These are phyloP conservation scores for Mactra quadrangularis DNA, from an alignment of 1,140 invertebrate genomes.

Conservation along the genomic window DNA sequence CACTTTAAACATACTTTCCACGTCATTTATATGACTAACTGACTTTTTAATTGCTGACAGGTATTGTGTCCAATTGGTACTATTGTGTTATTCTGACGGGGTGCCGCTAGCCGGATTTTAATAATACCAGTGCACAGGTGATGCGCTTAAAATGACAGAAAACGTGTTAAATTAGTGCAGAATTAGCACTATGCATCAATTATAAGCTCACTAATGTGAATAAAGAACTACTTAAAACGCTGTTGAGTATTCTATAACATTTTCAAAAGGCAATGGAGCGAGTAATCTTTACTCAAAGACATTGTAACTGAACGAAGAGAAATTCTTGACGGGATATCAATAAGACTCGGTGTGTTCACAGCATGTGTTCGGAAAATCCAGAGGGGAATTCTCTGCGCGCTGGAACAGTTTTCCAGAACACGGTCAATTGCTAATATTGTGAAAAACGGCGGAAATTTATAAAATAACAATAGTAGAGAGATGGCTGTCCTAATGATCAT, in stretches of 20 bases:
- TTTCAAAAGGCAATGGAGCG: constrained; percentile 21
- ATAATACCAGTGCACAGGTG: constrained; percentile 37
- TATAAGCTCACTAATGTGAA: constrained; percentile 10
- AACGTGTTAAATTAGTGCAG: constrained; percentile 51
- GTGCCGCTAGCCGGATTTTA: constrained; percentile 39
- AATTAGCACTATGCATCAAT: constrained; percentile 56
- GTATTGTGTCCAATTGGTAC: constrained; percentile 36
- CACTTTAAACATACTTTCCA: constrained; percentile 51
- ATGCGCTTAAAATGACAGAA: constrained; percentile 50
- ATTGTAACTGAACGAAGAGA: background rate
- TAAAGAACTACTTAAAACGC: constrained; percentile 48
- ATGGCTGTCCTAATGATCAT: constrained; percentile 46
- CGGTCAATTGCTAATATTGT: constrained; percentile 57
- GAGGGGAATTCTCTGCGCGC: constrained; percentile 29
- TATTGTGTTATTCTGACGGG: constrained; percentile 35
- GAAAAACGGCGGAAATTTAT: constrained; percentile 40
- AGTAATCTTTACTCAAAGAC: constrained; percentile 5
- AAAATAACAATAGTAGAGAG: constrained; percentile 55
- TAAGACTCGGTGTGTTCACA: constrained; percentile 24
- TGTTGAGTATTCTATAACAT: constrained; percentile 5
- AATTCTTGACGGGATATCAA: background rate
- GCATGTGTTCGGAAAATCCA: constrained; percentile 42
- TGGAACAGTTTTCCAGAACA: constrained; percentile 26
- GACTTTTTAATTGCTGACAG: constrained; percentile 48
- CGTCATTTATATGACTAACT: constrained; percentile 47